Evolutionary conservation across 92 coral and sea anemone genomes (phyloP), one percentile per base, ranked within the genome.

Genomic region (Desmophyllum pertusum): DNA sequence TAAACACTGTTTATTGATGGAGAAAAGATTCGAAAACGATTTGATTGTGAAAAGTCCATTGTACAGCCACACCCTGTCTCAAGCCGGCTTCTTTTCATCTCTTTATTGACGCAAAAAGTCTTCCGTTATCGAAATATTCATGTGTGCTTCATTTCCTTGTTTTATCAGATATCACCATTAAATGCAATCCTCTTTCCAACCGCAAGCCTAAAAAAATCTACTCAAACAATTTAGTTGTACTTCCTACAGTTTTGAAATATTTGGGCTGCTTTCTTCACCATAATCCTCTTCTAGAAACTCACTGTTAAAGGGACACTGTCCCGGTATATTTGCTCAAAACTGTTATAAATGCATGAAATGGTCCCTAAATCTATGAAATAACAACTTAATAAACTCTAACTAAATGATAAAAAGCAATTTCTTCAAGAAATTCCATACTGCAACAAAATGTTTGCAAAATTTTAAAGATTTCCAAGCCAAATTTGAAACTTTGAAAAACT

Each of bases 181-280:
- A 59, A 7, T 59, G 31, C 11, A 59, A 59, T 8, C 65, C 65
- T 59, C 65, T 59, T 59, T 59, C n/a, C 65, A 8, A 59, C 65
- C 65, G 35, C 65, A 59, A 59, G 4, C 29, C 61, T 4, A 19
- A 53, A n/a, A 53, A 53, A 27, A 19, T 53, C 61, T 53, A 7
- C 52, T 48, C 2, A 53, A 19, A 53, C 53, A 59, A n/a, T n/a
- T n/a, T n/a, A n/a, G n/a, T n/a, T n/a, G n/a, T 27, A 25, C 38
- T 72, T 42, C 76, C 76, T 27, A 25, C 19, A 43, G 55, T 72
- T 14, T 30, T 72, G 7, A 42, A 72, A 72, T 72, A 72, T 27
- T 72, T 72, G 37, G 57, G 38, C 19, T 72, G 38, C 76, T 27
- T 45, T 43, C 38, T 29, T n/a, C 25, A 43, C 36, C 37, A 27